These are phyloP conservation scores for Rutilus rutilus DNA, from an alignment of 2,113 vertebrate species.

Conservation along the genomic window DNA sequence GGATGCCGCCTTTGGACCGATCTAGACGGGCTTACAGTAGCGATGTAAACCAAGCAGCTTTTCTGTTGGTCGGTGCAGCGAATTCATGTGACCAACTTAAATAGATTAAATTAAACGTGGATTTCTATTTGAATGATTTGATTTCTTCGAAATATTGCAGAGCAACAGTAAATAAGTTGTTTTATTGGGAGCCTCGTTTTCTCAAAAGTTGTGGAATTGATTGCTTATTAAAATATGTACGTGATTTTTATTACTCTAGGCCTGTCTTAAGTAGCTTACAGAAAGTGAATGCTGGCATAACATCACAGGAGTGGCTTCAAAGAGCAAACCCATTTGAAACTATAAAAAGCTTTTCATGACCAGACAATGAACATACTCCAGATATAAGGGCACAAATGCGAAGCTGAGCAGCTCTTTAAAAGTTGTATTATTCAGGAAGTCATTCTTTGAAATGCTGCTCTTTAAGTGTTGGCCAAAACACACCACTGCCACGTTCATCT, in stretches of 20 bases:
- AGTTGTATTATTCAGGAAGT: conserved; percentile 14
- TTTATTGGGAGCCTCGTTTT: not conserved
- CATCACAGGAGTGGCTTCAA: not conserved
- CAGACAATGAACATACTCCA: not conserved
- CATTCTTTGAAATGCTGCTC: conserved; percentile 13
- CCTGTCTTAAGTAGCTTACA: not conserved
- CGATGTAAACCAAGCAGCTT: too few relatives aligned
- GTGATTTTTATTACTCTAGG: not conserved
- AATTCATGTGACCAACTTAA: not conserved
- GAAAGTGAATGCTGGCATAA: not conserved
- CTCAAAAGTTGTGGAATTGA: not conserved
- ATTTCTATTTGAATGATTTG: too few relatives aligned
- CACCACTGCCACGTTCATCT: conserved; percentile 6
- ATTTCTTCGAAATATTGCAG: too few relatives aligned
- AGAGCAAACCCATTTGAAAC: not conserved
- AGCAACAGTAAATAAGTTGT: too few relatives aligned
- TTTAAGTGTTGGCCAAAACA: conserved; percentile 24
- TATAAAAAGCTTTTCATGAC: not conserved
- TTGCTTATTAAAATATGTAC: not conserved
- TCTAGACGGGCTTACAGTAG: too few relatives aligned
- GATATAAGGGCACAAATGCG: not conserved
- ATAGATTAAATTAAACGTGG: too few relatives aligned
- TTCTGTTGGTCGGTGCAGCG: too few relatives aligned
- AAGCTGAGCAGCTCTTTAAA: conserved; percentile 4
- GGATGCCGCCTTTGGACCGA: too few relatives aligned